Evolutionary conservation across 2,113 vertebrate genomes (phyloP).

Genomic region (Heloderma charlesbogerti): DNA sequence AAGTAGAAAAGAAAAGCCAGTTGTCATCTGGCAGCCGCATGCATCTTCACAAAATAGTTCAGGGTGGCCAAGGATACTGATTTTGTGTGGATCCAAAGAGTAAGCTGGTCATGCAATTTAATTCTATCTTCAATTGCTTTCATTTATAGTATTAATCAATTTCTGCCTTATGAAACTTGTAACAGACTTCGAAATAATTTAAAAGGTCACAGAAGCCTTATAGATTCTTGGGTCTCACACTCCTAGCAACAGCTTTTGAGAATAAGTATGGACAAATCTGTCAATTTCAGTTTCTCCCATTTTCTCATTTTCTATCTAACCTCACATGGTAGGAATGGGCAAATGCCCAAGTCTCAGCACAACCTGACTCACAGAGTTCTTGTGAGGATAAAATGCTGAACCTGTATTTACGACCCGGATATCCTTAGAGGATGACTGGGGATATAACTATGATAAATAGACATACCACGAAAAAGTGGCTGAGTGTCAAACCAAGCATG

Average conservation of each 20-base stretch:
- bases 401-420: neutral
- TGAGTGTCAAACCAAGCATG: neutral
- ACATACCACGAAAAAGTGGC: neutral
- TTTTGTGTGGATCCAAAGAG: neutral
- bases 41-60: neutral
- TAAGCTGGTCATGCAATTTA: neutral
- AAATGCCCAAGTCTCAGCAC: neutral
- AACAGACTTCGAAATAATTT: neutral
- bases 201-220: neutral
- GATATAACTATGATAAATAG: neutral
- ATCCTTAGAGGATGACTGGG: neutral
- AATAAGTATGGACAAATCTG: neutral
- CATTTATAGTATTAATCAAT: neutral
- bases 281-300: neutral
- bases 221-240: neutral
- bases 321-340: neutral
- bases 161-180: neutral
- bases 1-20: neutral
- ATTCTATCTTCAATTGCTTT: neutral
- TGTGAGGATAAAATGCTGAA: neutral
- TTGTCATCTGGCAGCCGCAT: neutral
- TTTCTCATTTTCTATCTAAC: neutral
- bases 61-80: neutral
- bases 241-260: neutral
- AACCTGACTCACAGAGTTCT: neutral